Evolutionary conservation across 2,113 vertebrate genomes (phyloP), one percentile per base, ranked within the genome.

Genomic region (Cyphomyrus discorhynchus): DNA sequence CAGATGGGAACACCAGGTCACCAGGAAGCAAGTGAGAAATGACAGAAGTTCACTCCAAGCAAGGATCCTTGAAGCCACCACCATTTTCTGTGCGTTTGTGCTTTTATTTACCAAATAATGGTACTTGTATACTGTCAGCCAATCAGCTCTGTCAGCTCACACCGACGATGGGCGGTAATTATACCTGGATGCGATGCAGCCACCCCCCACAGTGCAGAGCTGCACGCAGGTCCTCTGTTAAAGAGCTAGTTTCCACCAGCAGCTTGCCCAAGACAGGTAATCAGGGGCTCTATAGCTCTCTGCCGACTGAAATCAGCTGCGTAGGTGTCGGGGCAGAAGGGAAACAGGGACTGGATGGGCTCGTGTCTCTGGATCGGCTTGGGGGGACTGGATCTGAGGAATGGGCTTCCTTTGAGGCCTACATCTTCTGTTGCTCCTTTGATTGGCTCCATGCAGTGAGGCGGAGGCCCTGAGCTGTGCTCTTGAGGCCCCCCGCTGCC

Each of bases 401-500:
- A 42, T 21, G 45, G 47, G 47, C 24, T 93, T 46, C 8, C n/a
- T 47, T 85, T 85, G 46, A 93, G 91, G 92, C 91, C 94, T 93
- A 93, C 93, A 93, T 94, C 93, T 80, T 80, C 74, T 80, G 74
- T 80, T 80, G 31, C 35, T 42, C 31, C 74, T 80, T 94, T 94
- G 93, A 94, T 94, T 90, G 91, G 93, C 91, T 91, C 93, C 91
- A 92, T 94, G 94, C 94, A 91, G 94, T 92, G 94, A 93, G 93
- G 93, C 94, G 93, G 91, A 94, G 92, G 46, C 42, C 46, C 46
- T 52, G 49, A 24, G 85, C 47, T 93, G 39, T 45, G 42, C 87
- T 84, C 17, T 31, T 77, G 58, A 85, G 35, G 35, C 45, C 90
- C 39, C 27, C 86, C 86, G 42, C 85, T 66, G 66, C 52, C 74